A percentile compares a stretch with the other conserved stretches of the same genome.
Conservation (phyloP, 2,888 invertebrate species). For the Mesorhabditis belari region DNA sequence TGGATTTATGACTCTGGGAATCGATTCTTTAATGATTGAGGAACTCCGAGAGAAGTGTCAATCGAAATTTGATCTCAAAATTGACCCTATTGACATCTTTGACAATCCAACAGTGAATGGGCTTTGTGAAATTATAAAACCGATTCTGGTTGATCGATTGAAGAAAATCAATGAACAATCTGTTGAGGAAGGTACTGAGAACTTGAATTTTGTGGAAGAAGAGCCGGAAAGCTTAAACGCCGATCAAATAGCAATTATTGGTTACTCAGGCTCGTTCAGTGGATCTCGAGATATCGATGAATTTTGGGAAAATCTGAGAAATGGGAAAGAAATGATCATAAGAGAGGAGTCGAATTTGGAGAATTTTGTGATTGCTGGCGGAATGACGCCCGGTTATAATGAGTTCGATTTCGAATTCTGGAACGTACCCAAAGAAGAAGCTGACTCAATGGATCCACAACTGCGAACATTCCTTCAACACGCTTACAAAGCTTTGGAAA, state of each 20-base stretch:
- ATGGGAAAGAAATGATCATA: slow-evolving; percentile 22
- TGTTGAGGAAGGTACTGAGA: neutral
- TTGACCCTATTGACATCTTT: slow-evolving; percentile 49
- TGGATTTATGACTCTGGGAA: slow-evolving; percentile 46
- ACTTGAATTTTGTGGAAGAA: no score
- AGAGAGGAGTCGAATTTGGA: neutral
- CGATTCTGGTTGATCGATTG: neutral
- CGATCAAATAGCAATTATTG: slow-evolving; percentile 27
- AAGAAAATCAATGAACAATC: neutral
- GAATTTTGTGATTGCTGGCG: slow-evolving; percentile 12
- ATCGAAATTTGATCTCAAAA: slow-evolving; percentile 9
- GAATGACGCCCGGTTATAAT: slow-evolving; percentile 20
- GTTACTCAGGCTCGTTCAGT: slow-evolving; percentile 38
- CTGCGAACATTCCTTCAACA: slow-evolving; percentile 32
- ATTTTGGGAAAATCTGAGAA: slow-evolving; percentile 34
- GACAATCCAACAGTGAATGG: slow-evolving; percentile 26
- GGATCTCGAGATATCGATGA: slow-evolving; percentile 28
- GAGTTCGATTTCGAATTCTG: slow-evolving; percentile 41
- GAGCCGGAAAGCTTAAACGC: neutral
- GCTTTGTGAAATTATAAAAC: slow-evolving; percentile 11
- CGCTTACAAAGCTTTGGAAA: slow-evolving; percentile 27
- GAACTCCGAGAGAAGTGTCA: slow-evolving; percentile 24
- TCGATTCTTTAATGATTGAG: slow-evolving; percentile 48
- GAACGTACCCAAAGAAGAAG: slow-evolving; percentile 34
- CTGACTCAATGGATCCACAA: slow-evolving; percentile 38